A percentile compares a stretch with the other conserved stretches of the same genome.
These are phyloP conservation scores for Hymenochirus boettgeri DNA, from an alignment of 2,113 vertebrate species.

Conservation along the genomic window DNA sequence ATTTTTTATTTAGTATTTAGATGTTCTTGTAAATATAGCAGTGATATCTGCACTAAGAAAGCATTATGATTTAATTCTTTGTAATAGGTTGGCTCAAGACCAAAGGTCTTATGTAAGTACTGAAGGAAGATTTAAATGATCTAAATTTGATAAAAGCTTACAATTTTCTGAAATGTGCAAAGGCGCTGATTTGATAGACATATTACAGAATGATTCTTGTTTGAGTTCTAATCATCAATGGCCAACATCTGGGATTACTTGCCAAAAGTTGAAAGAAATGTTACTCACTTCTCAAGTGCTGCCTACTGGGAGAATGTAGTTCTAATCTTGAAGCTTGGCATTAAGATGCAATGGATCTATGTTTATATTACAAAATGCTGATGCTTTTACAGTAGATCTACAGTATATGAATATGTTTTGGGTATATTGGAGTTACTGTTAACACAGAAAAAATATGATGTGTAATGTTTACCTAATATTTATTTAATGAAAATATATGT, in stretches of 20 bases:
- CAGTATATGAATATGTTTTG: no score
- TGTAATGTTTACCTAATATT: no score
- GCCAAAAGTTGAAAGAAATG: constrained; percentile 61
- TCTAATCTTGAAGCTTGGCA: constrained; percentile 62
- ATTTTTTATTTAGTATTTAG: no score
- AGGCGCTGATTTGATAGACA: constrained; percentile 68
- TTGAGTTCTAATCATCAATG: constrained; percentile 64
- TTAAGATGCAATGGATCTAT: constrained; percentile 62
- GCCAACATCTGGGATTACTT: constrained; percentile 71
- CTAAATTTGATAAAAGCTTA: constrained; percentile 75
- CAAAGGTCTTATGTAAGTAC: constrained; percentile 71
- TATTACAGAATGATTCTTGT: constrained; percentile 66
- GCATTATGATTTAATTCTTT: constrained; percentile 62
- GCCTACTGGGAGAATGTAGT: constrained; percentile 52
- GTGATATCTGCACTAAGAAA: constrained; percentile 55
- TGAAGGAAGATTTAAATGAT: constrained; percentile 72
- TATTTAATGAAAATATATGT: no score
- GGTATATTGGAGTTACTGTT: no score
- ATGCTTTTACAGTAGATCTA: no score
- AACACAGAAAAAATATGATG: no score
- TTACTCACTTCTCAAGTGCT: constrained; percentile 65
- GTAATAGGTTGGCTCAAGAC: constrained; percentile 56
- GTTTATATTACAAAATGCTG: constrained; percentile 64
- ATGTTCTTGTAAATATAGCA: no score
- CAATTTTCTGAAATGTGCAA: constrained; percentile 69